A percentile compares a stretch with the other conserved stretches of the same genome.
These are phyloP conservation scores for Caenorhabditis remanei DNA, from an alignment of 1,140 invertebrate genomes.

Conservation along the genomic window DNA sequence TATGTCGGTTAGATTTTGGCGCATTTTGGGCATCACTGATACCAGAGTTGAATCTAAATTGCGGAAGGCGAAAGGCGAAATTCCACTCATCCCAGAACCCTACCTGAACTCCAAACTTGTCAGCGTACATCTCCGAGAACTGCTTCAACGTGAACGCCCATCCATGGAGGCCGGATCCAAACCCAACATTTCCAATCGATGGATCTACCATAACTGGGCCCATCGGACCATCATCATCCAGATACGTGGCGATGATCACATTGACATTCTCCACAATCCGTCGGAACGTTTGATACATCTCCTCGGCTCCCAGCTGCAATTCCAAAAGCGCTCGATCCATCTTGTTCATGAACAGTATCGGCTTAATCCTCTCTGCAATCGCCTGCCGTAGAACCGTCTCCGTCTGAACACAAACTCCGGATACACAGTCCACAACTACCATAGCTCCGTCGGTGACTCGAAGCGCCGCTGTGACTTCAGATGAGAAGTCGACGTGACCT, in stretches of 20 bases:
- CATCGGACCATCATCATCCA: constrained; percentile 96
- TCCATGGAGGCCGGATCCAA: constrained; percentile 96
- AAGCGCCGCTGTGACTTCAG: constrained; percentile 97
- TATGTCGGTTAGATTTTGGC: background rate
- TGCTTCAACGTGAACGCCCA: constrained; percentile 99
- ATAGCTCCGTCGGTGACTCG: constrained; percentile 98
- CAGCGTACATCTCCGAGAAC: constrained; percentile 97
- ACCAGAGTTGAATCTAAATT: too few relatives aligned
- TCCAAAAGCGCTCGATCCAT: constrained; percentile 96
- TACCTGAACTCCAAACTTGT: constrained; percentile 95
- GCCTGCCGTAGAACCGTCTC: constrained; percentile 98
- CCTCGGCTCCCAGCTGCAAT: constrained; percentile 93
- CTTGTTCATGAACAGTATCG: constrained; percentile 99
- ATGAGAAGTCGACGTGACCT: constrained; percentile 99
- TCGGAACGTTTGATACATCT: constrained; percentile 99
- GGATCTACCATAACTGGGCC: constrained; percentile 96
- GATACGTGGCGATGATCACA: constrained; percentile 99
- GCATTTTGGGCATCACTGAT: constrained; percentile 40
- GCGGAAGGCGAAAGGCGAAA: too few relatives aligned
- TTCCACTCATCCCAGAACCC: too few relatives aligned
- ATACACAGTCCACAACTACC: constrained; percentile 98
- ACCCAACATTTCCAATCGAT: constrained; percentile 96
- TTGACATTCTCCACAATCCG: constrained; percentile 99
- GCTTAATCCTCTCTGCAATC: constrained; percentile 97
- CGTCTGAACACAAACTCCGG: constrained; percentile 98